phyloP scores from a whole-genome alignment of 1,140 invertebrate species.

The Acyrthosiphon pisum region DNA sequence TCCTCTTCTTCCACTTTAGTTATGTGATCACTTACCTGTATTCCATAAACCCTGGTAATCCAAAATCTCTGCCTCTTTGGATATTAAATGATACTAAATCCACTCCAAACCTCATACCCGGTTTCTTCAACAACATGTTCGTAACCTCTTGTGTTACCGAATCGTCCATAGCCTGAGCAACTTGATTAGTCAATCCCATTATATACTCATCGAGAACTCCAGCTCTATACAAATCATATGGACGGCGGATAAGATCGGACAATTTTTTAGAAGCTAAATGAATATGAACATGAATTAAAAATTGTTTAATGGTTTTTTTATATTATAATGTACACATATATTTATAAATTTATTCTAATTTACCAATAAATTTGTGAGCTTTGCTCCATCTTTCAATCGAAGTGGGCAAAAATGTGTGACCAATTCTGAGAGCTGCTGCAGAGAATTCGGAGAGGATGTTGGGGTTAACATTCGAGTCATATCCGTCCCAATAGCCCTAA shows the following conservation, averaged over 20 bases:
- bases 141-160: slow-evolving; percentile 91
- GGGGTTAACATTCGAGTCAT: slow-evolving; percentile 71
- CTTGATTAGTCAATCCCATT: slow-evolving; percentile 93
- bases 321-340: background rate
- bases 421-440: slow-evolving; percentile 87
- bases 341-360: slow-evolving; percentile 57
- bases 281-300: background rate
- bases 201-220: slow-evolving; percentile 91
- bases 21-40: slow-evolving; percentile 59
- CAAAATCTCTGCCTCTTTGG: slow-evolving; percentile 84
- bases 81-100: slow-evolving; percentile 88
- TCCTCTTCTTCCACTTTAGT: background rate
- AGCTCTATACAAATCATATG: slow-evolving; percentile 88
- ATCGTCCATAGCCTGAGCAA: slow-evolving; percentile 93
- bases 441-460: slow-evolving; percentile 74
- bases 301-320: background rate
- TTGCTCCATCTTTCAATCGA: slow-evolving; percentile 73
- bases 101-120: slow-evolving; percentile 84
- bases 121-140: slow-evolving; percentile 82
- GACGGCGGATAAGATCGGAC: slow-evolving; percentile 84
- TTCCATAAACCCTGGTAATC: slow-evolving; percentile 76
- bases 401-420: slow-evolving; percentile 77
- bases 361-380: slow-evolving; percentile 90
- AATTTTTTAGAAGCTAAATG: slow-evolving; percentile 83
- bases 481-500: slow-evolving; percentile 87